These are phyloP conservation scores for Cladopsammia gracilis DNA, from an alignment of 64 coral and sea anemone genomes.

Conservation along the genomic window DNA sequence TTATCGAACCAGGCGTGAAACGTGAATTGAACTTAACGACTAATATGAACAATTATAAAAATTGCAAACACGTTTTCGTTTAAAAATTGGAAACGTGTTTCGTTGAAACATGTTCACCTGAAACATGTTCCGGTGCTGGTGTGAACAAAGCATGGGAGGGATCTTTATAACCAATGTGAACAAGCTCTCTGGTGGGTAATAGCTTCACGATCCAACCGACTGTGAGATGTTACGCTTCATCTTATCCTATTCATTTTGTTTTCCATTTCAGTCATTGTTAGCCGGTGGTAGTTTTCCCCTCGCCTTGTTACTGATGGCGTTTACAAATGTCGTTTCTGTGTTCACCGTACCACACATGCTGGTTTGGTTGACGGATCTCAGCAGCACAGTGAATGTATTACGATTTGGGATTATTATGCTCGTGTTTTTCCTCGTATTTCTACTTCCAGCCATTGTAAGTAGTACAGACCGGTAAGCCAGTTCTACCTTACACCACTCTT, in stretches of 20 bases:
- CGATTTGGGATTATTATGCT: conserved; percentile 64
- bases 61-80: too few relatives aligned
- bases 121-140: too few relatives aligned
- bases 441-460: conserved; percentile 83
- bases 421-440: conserved; percentile 56
- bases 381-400: conserved; percentile 35
- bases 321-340: conserved; percentile 84
- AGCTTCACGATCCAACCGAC: too few relatives aligned
- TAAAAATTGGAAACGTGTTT: too few relatives aligned
- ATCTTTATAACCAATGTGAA: too few relatives aligned
- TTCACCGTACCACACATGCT: conserved; percentile 77
- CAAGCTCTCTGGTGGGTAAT: too few relatives aligned
- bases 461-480: neutral
- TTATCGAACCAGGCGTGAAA: too few relatives aligned
- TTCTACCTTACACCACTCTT: neutral
- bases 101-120: too few relatives aligned
- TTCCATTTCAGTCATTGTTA: conserved; percentile 34
- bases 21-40: too few relatives aligned
- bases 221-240: too few relatives aligned
- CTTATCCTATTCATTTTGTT: neutral
- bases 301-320: conserved; percentile 71
- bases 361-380: conserved; percentile 77
- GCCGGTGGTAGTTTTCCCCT: conserved; percentile 86
- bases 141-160: too few relatives aligned
- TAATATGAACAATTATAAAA: too few relatives aligned